Conservation (phyloP, 1,140 invertebrate genomes). For the Theocolax elegans region DNA sequence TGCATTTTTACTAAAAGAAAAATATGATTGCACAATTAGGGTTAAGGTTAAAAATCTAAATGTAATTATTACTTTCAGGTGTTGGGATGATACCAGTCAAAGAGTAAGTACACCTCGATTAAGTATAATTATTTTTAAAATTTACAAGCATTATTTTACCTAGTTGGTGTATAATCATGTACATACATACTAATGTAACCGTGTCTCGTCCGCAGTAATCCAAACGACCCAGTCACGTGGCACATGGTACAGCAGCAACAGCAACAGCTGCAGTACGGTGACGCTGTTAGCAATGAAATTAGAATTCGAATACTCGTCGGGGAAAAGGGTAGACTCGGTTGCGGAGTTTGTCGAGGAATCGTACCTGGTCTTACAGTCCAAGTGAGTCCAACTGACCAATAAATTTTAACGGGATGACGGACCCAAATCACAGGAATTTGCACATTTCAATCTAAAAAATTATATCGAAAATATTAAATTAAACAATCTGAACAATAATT, state of each 20-base stretch:
- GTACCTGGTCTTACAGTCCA: conserved; percentile 65
- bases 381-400: too few relatives aligned
- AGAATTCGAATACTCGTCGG: conserved; percentile 62
- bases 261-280: conserved; percentile 60
- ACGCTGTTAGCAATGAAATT: conserved; percentile 59
- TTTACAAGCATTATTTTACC: too few relatives aligned
- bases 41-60: conserved; percentile 39
- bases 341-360: conserved; percentile 62
- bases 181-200: neutral
- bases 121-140: too few relatives aligned
- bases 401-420: too few relatives aligned
- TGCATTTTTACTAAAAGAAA: too few relatives aligned
- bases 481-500: too few relatives aligned
- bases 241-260: conserved; percentile 74
- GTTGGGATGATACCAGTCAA: conserved; percentile 91
- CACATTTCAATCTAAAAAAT: too few relatives aligned
- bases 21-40: too few relatives aligned
- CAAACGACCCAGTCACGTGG: conserved; percentile 80
- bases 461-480: too few relatives aligned
- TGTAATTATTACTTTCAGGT: conserved; percentile 70
- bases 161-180: conserved; percentile 14
- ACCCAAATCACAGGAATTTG: too few relatives aligned
- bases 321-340: conserved; percentile 63
- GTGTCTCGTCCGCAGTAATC: too few relatives aligned
- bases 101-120: too few relatives aligned